phyloP scores from a whole-genome alignment of 64 coral and sea anemone species.

The Anthopleura sola region DNA sequence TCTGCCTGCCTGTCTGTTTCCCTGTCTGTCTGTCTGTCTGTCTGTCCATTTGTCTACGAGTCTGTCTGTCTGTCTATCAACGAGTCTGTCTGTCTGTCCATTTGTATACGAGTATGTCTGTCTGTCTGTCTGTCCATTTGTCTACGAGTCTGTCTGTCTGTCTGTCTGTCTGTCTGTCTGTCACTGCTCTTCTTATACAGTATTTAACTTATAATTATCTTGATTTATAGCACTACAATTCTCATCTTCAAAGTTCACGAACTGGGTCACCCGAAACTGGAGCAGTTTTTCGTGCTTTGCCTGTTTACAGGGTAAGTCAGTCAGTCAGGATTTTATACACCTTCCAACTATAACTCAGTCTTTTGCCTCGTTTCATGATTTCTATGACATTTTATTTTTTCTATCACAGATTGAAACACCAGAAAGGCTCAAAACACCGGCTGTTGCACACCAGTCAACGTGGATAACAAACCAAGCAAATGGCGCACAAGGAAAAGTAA shows the following conservation, averaged over 20 bases:
- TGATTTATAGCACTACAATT: constrained; percentile 87
- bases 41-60: too few species aligned
- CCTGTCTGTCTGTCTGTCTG: neutral
- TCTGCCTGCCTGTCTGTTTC: too few species aligned
- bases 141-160: neutral
- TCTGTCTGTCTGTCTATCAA: too few species aligned
- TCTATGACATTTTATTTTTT: neutral
- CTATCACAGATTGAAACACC: constrained; percentile 73
- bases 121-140: neutral
- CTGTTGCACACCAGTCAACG: constrained; percentile 81
- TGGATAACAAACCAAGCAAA: constrained; percentile 83
- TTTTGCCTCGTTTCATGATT: neutral
- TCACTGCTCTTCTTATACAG: neutral
- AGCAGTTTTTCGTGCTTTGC: constrained; percentile 85
- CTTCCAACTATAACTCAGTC: too few species aligned
- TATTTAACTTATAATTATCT: neutral
- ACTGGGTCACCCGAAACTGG: constrained; percentile 81
- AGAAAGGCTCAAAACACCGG: constrained; percentile 86
- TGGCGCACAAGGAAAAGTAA: constrained; percentile 19
- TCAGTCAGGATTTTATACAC: neutral
- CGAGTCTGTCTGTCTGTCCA: neutral
- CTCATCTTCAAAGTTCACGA: constrained; percentile 73
- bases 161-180: neutral
- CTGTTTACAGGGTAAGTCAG: constrained; percentile 80
- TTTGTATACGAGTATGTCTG: neutral